Base-by-base conservation (phyloP, 2,888 invertebrate genomes). In the Odontocolon sp. region DNA sequence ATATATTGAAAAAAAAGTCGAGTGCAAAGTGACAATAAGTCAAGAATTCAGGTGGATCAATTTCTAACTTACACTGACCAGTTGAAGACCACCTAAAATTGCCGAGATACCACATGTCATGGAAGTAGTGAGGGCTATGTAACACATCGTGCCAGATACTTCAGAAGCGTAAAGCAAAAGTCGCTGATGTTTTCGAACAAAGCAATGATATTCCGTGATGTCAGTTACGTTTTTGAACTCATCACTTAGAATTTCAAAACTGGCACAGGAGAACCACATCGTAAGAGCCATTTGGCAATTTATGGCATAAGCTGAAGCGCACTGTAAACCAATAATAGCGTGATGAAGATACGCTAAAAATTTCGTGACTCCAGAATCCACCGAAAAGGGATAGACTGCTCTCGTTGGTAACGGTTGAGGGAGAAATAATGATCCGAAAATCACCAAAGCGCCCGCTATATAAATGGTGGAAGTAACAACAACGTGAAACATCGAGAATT, bases 221-320 rank as follows among this genome's bases (percentile, higher is more conserved):
- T 26, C 56, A 16, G 26, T 52, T n/a, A 68, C 28, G 9, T 45
- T 23, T 14, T 26, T 11, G 33, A 50, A 16, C 16, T 76, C 40
- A 8, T n/a, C 18, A 6, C 42, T 14, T 1, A 84, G 18, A 9
- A 82, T 57, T 57, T 82, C 76, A 26, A 84, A 78, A 68, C 80
- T 83, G 0, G 80, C 78, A 9, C 78, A 66, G 0, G 71, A 33
- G 40, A 80, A 85, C 85, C 83, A 85, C 21, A 85, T 16, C 2
- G 81, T 45, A 0, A 81, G 8, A 14, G 80, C 81, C 5, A 80
- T 54, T n/a, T 80, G 80, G 69, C 80, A 78, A 61, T 85, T 83
- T 0, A 79, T 33, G 2, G 76, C 54, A 9, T 81, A 56, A 8
- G 64, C 77, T n/a, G 81, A 64, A 6, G 57, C 14, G 38, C 23